These are phyloP conservation scores for Nemapogon koenigi DNA, from an alignment of 2,888 invertebrate species.

Conservation along the genomic window DNA sequence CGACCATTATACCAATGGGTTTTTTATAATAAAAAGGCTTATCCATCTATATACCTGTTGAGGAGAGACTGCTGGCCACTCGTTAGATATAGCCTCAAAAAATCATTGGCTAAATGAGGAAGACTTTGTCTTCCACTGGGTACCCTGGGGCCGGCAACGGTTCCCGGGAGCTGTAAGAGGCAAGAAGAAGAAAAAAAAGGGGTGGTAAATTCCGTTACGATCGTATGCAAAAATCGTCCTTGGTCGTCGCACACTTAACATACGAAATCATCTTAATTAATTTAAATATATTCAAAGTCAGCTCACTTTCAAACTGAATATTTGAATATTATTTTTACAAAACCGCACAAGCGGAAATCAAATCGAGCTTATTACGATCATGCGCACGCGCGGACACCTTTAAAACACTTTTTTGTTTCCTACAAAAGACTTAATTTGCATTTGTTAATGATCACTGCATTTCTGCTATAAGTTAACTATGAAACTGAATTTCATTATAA, in stretches of 20 bases:
- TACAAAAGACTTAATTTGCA: constrained; percentile 9
- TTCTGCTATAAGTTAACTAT: background rate
- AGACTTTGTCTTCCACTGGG: no score
- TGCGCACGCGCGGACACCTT: constrained; percentile 19
- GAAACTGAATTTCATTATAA: background rate
- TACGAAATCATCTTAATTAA: constrained; percentile 42
- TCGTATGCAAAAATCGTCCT: constrained; percentile 56
- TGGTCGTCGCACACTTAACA: constrained; percentile 29
- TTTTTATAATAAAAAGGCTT: no score
- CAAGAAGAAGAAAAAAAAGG: no score
- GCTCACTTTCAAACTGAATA: constrained; percentile 39
- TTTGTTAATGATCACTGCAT: background rate
- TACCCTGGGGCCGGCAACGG: no score
- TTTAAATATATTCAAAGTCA: constrained; percentile 48
- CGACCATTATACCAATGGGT: no score
- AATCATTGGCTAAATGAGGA: no score
- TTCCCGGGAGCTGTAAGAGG: no score
- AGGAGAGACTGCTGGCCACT: no score
- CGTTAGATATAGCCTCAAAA: no score
- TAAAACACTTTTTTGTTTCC: no score
- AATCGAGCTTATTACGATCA: constrained; percentile 25
- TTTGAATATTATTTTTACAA: constrained; percentile 41
- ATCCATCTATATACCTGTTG: no score
- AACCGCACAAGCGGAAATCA: constrained; percentile 37
- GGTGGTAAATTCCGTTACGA: constrained; percentile 37